Conservation (phyloP, 2,113 vertebrate genomes). For the Perca flavescens region DNA sequence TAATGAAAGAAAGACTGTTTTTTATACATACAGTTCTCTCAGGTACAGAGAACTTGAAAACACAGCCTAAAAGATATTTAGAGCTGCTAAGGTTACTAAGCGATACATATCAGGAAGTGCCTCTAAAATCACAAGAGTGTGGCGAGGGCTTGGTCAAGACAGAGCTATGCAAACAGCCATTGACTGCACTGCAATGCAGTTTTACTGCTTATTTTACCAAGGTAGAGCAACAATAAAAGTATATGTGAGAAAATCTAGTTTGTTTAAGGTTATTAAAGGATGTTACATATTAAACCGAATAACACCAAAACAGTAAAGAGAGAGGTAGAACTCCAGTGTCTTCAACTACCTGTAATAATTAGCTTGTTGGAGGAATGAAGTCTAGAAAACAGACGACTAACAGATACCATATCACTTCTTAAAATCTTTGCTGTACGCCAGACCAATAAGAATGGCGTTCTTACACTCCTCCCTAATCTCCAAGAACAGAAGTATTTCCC, state of each 20-base stretch:
- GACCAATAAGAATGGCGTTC: background rate
- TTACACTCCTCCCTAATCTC: background rate
- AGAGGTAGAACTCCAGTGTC: too few relatives aligned
- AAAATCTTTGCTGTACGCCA: background rate
- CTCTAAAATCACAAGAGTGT: conserved; percentile 21
- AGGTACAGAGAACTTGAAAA: background rate
- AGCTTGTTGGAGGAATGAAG: background rate
- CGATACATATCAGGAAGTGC: conserved; percentile 43
- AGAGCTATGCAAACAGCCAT: conserved; percentile 5
- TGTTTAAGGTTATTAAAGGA: background rate
- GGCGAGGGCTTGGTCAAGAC: conserved; percentile 10
- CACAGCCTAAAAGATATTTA: background rate
- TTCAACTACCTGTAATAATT: background rate
- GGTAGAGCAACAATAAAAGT: background rate
- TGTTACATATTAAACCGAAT: too few relatives aligned
- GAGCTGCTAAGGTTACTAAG: conserved; percentile 1
- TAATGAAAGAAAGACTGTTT: conserved; percentile 8
- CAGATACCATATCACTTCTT: background rate
- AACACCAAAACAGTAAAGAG: too few relatives aligned
- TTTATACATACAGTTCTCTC: background rate
- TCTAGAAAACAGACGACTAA: background rate
- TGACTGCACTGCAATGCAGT: conserved; percentile 5
- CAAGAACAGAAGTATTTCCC: background rate
- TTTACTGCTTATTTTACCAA: conserved; percentile 28
- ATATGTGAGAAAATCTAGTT: background rate